Percentiles rank a stretch among this genome's conserved stretches.
These are phyloP conservation scores for Morbakka virulenta DNA, from an alignment of 30 jellyfish, hydroid and myxozoan genomes.

Conservation along the genomic window DNA sequence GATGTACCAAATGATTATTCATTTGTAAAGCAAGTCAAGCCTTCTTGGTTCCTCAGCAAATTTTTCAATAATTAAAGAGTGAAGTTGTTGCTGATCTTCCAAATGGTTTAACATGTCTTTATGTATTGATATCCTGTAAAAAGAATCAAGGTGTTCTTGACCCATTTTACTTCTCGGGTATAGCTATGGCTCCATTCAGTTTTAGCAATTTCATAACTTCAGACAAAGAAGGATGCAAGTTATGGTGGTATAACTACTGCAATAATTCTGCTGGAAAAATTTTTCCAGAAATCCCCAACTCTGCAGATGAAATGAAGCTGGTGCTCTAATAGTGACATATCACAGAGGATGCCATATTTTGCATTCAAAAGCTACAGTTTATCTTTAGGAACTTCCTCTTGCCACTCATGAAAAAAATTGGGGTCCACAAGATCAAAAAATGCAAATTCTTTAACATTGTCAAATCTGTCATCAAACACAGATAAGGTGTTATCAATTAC, in stretches of 20 bases:
- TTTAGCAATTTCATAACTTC: conserved; percentile 14
- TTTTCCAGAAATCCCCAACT: conserved; percentile 20
- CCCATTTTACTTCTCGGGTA: conserved; percentile 47
- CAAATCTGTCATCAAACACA: conserved; percentile 24
- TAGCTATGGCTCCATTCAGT: conserved; percentile 12
- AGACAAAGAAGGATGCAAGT: conserved; percentile 11
- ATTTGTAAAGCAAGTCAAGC: not conserved
- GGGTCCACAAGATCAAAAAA: conserved; percentile 44
- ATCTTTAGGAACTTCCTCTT: conserved; percentile 1
- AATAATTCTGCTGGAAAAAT: not conserved
- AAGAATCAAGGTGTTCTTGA: conserved; percentile 26
- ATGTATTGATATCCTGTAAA: conserved; percentile 18
- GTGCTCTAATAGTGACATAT: conserved; percentile 8
- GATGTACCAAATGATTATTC: too few species aligned
- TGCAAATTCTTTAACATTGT: conserved; percentile 10
- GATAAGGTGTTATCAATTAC: conserved; percentile 35
- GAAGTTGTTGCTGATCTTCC: too few species aligned
- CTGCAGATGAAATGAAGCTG: conserved; percentile 17
- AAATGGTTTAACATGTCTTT: too few species aligned
- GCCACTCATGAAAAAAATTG: not conserved
- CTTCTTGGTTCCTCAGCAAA: conserved; percentile 31
- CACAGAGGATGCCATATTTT: conserved; percentile 21
- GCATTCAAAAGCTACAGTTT: not conserved
- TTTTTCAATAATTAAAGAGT: not conserved
- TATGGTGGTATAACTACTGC: not conserved